phyloP scores from a whole-genome alignment of 2,797 vertebrate genomes.

The Myotis vivesi region DNA sequence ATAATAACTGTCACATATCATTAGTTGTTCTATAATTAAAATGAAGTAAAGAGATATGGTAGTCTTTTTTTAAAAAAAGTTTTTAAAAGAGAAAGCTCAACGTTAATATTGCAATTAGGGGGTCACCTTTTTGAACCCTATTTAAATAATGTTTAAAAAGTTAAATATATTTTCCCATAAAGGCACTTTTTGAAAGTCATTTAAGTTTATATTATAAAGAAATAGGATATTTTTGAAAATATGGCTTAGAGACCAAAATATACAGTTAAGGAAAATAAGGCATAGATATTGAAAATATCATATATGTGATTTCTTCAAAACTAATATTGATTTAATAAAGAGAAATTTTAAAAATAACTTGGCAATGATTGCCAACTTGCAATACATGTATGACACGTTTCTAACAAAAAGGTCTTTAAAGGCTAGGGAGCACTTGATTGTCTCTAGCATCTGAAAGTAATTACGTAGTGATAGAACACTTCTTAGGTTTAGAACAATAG shows the following conservation, averaged over 20 bases:
- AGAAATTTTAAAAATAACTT: background rate
- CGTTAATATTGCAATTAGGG: background rate
- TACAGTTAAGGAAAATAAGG: background rate
- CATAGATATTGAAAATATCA: background rate
- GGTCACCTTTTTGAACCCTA: background rate
- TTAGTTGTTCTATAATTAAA: background rate
- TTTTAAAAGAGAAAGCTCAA: slow-evolving; percentile 30
- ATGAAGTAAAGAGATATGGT: background rate
- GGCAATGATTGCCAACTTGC: background rate
- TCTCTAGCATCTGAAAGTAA: background rate
- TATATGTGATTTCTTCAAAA: background rate
- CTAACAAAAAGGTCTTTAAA: slow-evolving; percentile 19
- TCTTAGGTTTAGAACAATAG: background rate
- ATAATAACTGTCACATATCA: background rate
- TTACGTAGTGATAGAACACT: background rate
- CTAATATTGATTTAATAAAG: background rate
- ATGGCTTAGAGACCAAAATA: background rate
- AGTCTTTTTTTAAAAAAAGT: background rate
- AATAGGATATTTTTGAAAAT: slow-evolving; percentile 33
- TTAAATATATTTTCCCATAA: slow-evolving; percentile 1
- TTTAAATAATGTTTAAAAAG: background rate
- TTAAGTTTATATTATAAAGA: background rate
- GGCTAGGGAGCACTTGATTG: background rate
- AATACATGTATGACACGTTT: background rate
- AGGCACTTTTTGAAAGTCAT: background rate